Evolutionary conservation across 1,140 invertebrate genomes (phyloP), one percentile per base, ranked within the genome.

Genomic region (Drepana arcuata): DNA sequence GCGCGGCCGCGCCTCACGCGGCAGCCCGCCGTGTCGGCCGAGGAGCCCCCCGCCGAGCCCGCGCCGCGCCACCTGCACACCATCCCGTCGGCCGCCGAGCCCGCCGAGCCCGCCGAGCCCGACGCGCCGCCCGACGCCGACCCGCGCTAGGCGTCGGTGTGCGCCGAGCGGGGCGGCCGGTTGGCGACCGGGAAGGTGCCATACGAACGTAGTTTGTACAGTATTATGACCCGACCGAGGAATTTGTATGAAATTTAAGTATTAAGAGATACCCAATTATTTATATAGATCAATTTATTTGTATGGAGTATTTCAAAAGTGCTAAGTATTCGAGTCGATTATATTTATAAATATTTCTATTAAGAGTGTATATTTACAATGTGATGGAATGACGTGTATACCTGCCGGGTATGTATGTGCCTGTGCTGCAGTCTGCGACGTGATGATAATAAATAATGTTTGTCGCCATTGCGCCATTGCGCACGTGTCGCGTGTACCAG

Each of bases 21-120:
- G 3, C 92, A 94, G 67, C 86, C 90, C 37, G 92, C 92, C 1
- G 85, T 93, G 25, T 87, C 88, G 41, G 90, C 91, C 39, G 89
- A 88, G 45, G 90, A 92, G 59, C 87, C 90, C 1, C 89, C 88
- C 2, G 82, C 75, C 12, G 90, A 90, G 10, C 90, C 18, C 18
- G 18, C 67, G 28, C 37, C 42, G 18, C 86, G 79, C 69, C 88
- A 34, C 86, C 88, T 43, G 90, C 92, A 35, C 29, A 94, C 92
- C 5, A 94, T 94, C 69, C 92, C 92, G 2, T 94, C 93, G 1
- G 92, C 92, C 1, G 46, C 87, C 18, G 4, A 4, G 18, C 18
- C 18, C 18, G 4, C 4, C 4, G 4, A 4, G 4, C 18, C 4
- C 18, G 18, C 18, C 18, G 18, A 9, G 4, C 10, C 85, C 82